Conservation (phyloP, 2,888 invertebrate genomes). For the Spilarctia lutea region DNA sequence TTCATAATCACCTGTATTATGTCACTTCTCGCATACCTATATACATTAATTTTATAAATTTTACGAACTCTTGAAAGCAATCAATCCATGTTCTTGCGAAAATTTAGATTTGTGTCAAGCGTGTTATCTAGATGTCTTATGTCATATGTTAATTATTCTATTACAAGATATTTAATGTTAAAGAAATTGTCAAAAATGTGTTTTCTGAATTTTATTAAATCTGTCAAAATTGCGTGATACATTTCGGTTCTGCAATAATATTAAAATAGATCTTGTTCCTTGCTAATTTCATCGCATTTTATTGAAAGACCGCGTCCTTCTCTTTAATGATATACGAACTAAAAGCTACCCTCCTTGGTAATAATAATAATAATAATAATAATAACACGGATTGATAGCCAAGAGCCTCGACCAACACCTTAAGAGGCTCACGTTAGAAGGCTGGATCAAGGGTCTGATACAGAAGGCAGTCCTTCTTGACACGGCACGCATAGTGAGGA, state of each 20-base stretch:
- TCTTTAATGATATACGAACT: too few relatives aligned
- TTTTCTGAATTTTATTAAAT: background rate
- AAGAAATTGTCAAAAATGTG: background rate
- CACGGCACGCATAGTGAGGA: too few relatives aligned
- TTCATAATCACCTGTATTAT: background rate
- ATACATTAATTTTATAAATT: background rate
- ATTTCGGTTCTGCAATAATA: background rate
- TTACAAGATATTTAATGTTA: background rate
- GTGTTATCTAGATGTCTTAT: background rate
- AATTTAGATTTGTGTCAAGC: background rate
- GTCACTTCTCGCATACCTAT: background rate
- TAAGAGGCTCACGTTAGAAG: too few relatives aligned
- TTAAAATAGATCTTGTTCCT: background rate
- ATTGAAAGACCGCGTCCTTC: background rate
- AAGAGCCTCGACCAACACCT: too few relatives aligned
- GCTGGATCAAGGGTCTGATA: too few relatives aligned
- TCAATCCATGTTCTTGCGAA: background rate
- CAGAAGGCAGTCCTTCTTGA: too few relatives aligned
- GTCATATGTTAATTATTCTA: background rate
- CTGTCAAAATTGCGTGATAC: background rate
- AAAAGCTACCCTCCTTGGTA: too few relatives aligned
- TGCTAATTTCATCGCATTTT: background rate
- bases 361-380: too few relatives aligned
- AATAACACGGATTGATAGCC: too few relatives aligned
- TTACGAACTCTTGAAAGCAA: background rate